Evolutionary conservation across 2,888 invertebrate species (phyloP).

Genomic region (Morpho helenor): DNA sequence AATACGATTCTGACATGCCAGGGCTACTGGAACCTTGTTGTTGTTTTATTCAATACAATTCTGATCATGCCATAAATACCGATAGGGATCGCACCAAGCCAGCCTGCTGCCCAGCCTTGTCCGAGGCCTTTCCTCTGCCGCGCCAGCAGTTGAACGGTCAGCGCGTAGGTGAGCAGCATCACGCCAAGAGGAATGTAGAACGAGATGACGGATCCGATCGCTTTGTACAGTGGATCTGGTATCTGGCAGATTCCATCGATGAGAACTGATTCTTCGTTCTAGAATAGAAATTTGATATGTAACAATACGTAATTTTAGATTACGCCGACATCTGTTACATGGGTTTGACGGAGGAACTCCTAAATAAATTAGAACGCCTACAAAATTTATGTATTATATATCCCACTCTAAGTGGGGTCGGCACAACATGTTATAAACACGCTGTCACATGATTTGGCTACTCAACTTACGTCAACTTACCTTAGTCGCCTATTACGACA

Average conservation of each 20-base stretch:
- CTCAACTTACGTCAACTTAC: too few relatives aligned
- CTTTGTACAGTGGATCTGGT: constrained; percentile 92
- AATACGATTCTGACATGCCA: too few relatives aligned
- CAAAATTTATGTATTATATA: too few relatives aligned
- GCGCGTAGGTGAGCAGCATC: constrained; percentile 96
- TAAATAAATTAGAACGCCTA: too few relatives aligned
- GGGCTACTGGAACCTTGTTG: too few relatives aligned
- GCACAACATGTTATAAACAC: too few relatives aligned
- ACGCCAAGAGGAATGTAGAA: constrained; percentile 97
- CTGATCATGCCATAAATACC: constrained; percentile 53
- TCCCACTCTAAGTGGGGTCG: too few relatives aligned
- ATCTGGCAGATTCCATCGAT: constrained; percentile 92
- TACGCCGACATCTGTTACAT: too few relatives aligned
- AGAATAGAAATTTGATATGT: constrained; percentile 41
- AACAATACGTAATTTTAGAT: too few relatives aligned
- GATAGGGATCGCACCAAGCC: constrained; percentile 82
- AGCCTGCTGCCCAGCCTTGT: constrained; percentile 86
- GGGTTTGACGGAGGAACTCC: too few relatives aligned
- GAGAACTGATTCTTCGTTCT: constrained; percentile 91
- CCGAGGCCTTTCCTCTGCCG: constrained; percentile 86
- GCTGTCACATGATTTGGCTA: too few relatives aligned
- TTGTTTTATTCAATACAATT: background rate
- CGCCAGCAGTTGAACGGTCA: constrained; percentile 93
- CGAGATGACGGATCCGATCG: constrained; percentile 95
- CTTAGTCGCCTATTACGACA: too few relatives aligned